Base-by-base conservation (phyloP, 2,888 invertebrate genomes). In the Tryphoninae sp. region DNA sequence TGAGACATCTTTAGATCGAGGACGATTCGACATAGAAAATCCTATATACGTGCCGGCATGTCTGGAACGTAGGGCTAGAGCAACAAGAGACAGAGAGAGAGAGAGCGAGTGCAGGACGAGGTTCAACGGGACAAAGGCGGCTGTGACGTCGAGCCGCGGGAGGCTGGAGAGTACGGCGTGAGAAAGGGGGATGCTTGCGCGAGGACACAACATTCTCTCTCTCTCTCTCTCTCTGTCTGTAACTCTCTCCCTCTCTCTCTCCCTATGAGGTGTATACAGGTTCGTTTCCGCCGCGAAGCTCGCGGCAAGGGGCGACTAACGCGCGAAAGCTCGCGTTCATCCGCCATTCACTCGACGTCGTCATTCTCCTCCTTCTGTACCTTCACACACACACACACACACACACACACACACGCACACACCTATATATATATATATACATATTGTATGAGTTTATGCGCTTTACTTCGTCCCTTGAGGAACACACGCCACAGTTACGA, bases 101-200 rank as follows among this genome's bases (percentile, higher is more conserved):
- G 58, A 53, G 45, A 51, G 53, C 26, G 49, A 67, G 74, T 45
- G 40, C 64, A 53, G 61, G 45, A 75, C 51, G 53, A 61, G 49
- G 75, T 72, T 76, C 62, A 62, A 78, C 23, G 71, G 71, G 55
- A 78, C 81, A 82, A 82, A 82, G 62, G 78, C 78, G 78, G 68
- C 69, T 74, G 55, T 74, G 74, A 59, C 45, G 61, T 61, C 19
- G 61, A 53, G 61, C 55, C 40, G 68, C 67, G 42, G 69, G 16
- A 16, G 16, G 19, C 8, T 51, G 51, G 51, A 33, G 33, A 33
- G 33, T 6, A 6, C 33, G 7, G 33, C 6, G 33, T 6, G 6
- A 33, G 33, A 6, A 6, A 58, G 65, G 55, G 19, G 58, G 74
- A 65, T 40, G 49, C 40, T 67, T 13, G 59, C 55, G 40, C 61